Conservation (phyloP, 2,888 invertebrate genomes). For the Acanthococcus lagerstroemiae region DNA sequence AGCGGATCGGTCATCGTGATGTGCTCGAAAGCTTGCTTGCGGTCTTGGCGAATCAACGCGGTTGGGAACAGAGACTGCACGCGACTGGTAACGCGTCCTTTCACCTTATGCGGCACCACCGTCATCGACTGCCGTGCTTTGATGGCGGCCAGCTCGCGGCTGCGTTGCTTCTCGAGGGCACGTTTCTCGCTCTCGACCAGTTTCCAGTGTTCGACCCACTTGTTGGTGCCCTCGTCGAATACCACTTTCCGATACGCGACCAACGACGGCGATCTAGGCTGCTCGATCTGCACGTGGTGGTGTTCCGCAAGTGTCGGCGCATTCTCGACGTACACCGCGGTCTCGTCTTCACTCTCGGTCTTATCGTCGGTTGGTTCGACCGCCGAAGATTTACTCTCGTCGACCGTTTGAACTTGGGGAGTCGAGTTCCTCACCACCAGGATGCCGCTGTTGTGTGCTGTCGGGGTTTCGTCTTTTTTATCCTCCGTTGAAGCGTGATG, state of each 20-base stretch:
- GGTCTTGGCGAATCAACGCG: conserved; percentile 4
- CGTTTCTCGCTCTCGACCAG: conserved; percentile 1
- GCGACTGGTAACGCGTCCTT: conserved; percentile 1
- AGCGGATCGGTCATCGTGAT: conserved; percentile 14
- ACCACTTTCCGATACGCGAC: conserved; percentile 10
- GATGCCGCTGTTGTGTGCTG: too few species aligned
- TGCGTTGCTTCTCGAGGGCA: neutral
- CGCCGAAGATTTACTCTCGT: neutral
- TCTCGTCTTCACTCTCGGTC: neutral
- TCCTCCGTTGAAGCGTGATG: too few species aligned
- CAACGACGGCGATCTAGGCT: conserved; percentile 8
- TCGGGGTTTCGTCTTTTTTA: too few species aligned
- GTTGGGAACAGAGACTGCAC: conserved; percentile 18
- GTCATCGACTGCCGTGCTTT: neutral
- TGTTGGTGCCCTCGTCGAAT: neutral
- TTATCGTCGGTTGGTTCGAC: neutral
- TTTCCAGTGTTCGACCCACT: conserved; percentile 16
- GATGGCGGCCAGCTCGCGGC: neutral
- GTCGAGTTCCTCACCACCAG: too few species aligned
- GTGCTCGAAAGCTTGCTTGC: neutral
- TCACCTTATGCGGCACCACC: conserved; percentile 1
- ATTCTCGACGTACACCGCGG: neutral
- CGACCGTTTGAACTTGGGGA: too few species aligned
- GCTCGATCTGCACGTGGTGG: neutral
- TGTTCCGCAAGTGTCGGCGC: neutral